These are phyloP conservation scores for Aegotheles bennettii DNA, from an alignment of 2,113 vertebrate species.

Conservation along the genomic window DNA sequence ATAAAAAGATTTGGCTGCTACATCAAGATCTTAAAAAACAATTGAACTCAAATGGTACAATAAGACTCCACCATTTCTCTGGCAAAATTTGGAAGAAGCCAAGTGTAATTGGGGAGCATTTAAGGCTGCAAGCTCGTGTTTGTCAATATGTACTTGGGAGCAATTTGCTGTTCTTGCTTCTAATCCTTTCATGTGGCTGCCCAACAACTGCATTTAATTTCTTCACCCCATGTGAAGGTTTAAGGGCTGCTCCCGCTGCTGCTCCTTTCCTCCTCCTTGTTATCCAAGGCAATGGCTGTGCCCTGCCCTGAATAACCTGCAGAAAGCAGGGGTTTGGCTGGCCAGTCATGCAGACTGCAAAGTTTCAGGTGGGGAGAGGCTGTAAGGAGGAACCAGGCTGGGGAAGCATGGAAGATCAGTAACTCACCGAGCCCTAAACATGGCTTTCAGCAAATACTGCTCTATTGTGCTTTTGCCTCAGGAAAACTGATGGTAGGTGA, in stretches of 20 bases:
- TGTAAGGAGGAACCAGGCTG: neutral
- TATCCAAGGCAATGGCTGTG: neutral
- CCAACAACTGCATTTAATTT: neutral
- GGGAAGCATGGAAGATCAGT: neutral
- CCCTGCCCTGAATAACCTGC: neutral
- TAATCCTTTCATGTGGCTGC: neutral
- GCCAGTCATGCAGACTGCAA: neutral
- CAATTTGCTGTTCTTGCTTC: neutral
- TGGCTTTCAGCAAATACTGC: neutral
- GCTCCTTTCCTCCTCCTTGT: neutral
- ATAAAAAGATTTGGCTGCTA: neutral
- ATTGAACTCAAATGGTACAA: neutral
- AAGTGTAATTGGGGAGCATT: neutral
- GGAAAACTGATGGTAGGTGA: neutral
- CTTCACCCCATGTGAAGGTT: neutral
- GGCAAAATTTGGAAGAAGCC: neutral
- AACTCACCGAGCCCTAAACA: neutral
- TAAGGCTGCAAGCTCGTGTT: neutral
- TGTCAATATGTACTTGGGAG: neutral
- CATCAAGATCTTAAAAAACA: neutral
- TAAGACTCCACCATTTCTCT: neutral
- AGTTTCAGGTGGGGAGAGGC: neutral
- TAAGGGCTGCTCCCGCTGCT: neutral
- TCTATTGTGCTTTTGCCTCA: neutral
- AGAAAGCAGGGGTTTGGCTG: neutral